phyloP scores from a whole-genome alignment of 2,888 invertebrate species.

The Lumbricus terrestris region DNA sequence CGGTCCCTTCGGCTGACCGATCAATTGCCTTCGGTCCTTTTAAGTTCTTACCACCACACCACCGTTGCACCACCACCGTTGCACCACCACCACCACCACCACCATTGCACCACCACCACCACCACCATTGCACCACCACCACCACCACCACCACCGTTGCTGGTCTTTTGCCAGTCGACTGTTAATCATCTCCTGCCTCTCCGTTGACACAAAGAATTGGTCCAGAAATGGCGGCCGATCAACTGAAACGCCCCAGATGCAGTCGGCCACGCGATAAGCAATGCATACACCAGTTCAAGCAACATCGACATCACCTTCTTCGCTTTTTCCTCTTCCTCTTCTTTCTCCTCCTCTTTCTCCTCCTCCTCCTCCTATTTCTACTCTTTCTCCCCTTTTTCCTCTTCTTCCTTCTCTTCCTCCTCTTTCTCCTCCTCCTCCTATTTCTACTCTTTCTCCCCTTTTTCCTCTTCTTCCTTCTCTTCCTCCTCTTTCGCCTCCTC shows the following conservation, averaged over 20 bases:
- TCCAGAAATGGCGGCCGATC: neutral
- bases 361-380: too few species aligned
- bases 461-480: too few species aligned
- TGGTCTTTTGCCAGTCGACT: neutral
- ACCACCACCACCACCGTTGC: too few species aligned
- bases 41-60: neutral
- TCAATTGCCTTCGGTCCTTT: neutral
- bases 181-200: neutral
- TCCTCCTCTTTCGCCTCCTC: neutral
- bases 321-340: too few species aligned
- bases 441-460: too few species aligned
- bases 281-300: neutral
- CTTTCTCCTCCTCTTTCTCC: too few species aligned
- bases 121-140: too few species aligned
- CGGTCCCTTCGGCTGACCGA: neutral
- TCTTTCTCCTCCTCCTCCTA: too few species aligned
- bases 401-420: neutral
- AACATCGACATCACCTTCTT: neutral
- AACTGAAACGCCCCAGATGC: neutral
- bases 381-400: too few species aligned
- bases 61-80: too few species aligned
- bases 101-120: too few species aligned
- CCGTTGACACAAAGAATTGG: neutral
- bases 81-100: too few species aligned
- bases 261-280: neutral